Percentiles rank a stretch among this genome's conserved stretches.
These are phyloP conservation scores for Folsomia candida DNA, from an alignment of 2,888 invertebrate species.

Conservation along the genomic window DNA sequence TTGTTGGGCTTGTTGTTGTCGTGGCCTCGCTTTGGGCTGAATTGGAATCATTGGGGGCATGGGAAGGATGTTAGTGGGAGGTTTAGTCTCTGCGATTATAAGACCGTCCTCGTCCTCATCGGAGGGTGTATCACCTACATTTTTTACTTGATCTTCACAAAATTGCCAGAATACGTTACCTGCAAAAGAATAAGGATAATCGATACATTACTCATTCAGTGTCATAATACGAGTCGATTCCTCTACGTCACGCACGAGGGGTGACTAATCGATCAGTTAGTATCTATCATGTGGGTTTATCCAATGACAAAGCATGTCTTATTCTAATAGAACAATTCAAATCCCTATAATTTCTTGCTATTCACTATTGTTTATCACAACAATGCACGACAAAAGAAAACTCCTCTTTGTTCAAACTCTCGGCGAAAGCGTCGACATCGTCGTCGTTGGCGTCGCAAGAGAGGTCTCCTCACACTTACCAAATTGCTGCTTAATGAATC, in stretches of 20 bases:
- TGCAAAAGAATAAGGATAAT: slow-evolving; percentile 10
- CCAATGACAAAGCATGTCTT: too few relatives aligned
- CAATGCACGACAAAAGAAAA: background rate
- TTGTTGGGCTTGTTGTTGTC: background rate
- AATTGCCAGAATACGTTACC: slow-evolving; percentile 42
- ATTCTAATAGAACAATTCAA: too few relatives aligned
- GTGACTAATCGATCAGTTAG: too few relatives aligned
- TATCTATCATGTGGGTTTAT: too few relatives aligned
- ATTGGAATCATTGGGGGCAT: slow-evolving; percentile 14
- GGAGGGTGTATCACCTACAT: background rate
- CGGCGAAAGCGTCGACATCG: too few relatives aligned
- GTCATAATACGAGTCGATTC: too few relatives aligned
- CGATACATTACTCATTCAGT: background rate
- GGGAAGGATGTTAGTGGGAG: background rate
- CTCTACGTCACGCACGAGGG: too few relatives aligned
- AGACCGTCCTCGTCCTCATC: background rate
- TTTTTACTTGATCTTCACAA: slow-evolving; percentile 22
- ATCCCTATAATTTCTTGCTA: too few relatives aligned
- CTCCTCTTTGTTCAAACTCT: too few relatives aligned
- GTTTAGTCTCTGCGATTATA: background rate
- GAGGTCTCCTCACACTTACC: slow-evolving; percentile 2
- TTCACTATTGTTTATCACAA: background rate
- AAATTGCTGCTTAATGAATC: slow-evolving; percentile 32
- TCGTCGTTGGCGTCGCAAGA: too few relatives aligned
- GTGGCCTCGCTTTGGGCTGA: background rate